These are phyloP conservation scores for Perithous albicinctus DNA, from an alignment of 2,888 invertebrate genomes.

Conservation along the genomic window DNA sequence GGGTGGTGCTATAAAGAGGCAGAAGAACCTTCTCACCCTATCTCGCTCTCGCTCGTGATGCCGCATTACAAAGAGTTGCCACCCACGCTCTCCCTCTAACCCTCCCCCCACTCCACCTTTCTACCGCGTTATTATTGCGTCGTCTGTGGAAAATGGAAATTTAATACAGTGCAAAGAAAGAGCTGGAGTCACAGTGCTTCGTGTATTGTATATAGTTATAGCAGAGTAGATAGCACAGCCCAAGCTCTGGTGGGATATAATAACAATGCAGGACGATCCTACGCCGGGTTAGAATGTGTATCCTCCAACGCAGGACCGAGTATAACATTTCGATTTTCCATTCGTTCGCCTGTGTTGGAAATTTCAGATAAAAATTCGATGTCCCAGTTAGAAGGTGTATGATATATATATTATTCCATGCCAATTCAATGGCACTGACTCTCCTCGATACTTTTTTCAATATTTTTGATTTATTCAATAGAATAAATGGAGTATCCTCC, in stretches of 20 bases:
- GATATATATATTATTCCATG: too few relatives aligned
- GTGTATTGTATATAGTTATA: slow-evolving; percentile 24
- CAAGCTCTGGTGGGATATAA: slow-evolving; percentile 4
- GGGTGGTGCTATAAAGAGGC: slow-evolving; percentile 36
- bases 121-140: slow-evolving; percentile 71
- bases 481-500: too few relatives aligned
- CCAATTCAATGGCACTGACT: too few relatives aligned
- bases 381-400: background rate
- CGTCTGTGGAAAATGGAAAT: slow-evolving; percentile 78
- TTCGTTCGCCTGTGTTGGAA: background rate
- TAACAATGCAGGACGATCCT: slow-evolving; percentile 35
- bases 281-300: slow-evolving; percentile 5
- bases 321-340: slow-evolving; percentile 19
- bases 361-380: background rate
- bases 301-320: background rate
- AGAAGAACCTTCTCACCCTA: slow-evolving; percentile 48
- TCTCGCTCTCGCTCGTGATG: slow-evolving; percentile 29
- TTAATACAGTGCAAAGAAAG: slow-evolving; percentile 73
- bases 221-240: slow-evolving; percentile 4
- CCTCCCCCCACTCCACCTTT: slow-evolving; percentile 52
- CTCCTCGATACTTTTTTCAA: too few relatives aligned
- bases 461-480: too few relatives aligned
- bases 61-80: slow-evolving; percentile 31
- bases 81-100: slow-evolving; percentile 19
- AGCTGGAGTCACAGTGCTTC: slow-evolving; percentile 46